Base-by-base conservation (phyloP, 2,888 invertebrate genomes). In the Epirrita christyi region DNA sequence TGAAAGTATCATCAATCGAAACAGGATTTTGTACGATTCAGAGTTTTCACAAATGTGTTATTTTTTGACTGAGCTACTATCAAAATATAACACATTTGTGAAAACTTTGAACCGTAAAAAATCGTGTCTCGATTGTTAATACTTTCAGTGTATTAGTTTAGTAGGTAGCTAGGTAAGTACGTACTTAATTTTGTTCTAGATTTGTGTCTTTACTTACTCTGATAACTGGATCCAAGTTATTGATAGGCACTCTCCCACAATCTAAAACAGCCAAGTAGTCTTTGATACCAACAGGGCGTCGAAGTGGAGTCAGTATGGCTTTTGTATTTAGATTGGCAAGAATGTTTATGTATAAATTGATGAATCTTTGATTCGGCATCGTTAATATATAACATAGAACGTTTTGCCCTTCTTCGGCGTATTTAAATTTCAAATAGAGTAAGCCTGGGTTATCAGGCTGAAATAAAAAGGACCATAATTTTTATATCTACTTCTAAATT, bases 161-260 rank as follows among this genome's bases (percentile, higher is more conserved):
- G n/a, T n/a, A n/a, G n/a, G n/a, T 4, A 21, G 21, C 21, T 21
- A 21, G 21, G 21, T 21, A 21, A 4, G 21, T 21, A 21, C 21
- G 2, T 21, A 21, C 21, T 21, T 21, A 21, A 21, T 21, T 21
- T 21, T 21, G 21, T 21, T 21, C 2, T 21, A 21, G 21, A 21
- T 3, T 21, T 21, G 11, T 27, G 34, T 45, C 11, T 14, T 9
- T 11, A 48, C 81, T 75, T 68, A 91, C 92, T 72, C 92, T 77
- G 65, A 91, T 86, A 28, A 91, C 90, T 2, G 90, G 87, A 76
- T 92, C 90, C 61, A 92, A 77, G 67, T 92, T 92, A 66, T 92
- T 92, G 10, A 92, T 91, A 32, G 90, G 88, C 14, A 91, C 91
- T 73, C 75, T 81, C 36, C 92, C 92, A 70, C 92, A 91, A 55